A percentile compares a stretch with the other conserved stretches of the same genome.
These are phyloP conservation scores for Coenobita brevimanus DNA, from an alignment of 1,140 invertebrate genomes.

Conservation along the genomic window DNA sequence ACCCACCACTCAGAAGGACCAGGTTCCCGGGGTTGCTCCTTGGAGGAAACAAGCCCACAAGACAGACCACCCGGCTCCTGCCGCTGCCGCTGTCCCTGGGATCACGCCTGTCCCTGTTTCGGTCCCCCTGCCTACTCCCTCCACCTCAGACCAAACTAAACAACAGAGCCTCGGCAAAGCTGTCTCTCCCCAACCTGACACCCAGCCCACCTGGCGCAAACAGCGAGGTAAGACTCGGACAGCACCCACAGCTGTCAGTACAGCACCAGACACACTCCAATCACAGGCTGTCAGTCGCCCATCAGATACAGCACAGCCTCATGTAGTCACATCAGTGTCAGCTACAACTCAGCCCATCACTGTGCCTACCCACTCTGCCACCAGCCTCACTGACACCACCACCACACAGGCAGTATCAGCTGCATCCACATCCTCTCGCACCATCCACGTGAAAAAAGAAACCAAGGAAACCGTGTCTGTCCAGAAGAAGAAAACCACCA, in stretches of 20 bases:
- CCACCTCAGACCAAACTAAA: background rate
- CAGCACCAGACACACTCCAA: background rate
- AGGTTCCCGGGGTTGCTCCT: background rate
- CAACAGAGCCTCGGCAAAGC: background rate
- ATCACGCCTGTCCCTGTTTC: background rate
- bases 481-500: no score
- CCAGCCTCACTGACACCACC: no score
- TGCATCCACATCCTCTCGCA: no score
- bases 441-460: no score
- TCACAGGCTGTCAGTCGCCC: background rate
- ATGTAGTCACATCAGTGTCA: background rate
- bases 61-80: background rate
- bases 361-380: no score
- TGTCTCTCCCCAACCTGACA: background rate
- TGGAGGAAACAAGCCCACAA: conserved; percentile 27
- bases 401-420: no score
- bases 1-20: background rate
- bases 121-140: background rate
- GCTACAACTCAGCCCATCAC: background rate
- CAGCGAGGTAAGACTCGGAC: conserved; percentile 5
- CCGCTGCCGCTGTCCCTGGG: background rate
- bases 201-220: conserved; percentile 24
- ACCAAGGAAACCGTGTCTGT: no score
- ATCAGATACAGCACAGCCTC: no score
- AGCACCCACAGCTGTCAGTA: background rate